phyloP scores from a whole-genome alignment of 2,888 invertebrate genomes.

The Limulus polyphemus region DNA sequence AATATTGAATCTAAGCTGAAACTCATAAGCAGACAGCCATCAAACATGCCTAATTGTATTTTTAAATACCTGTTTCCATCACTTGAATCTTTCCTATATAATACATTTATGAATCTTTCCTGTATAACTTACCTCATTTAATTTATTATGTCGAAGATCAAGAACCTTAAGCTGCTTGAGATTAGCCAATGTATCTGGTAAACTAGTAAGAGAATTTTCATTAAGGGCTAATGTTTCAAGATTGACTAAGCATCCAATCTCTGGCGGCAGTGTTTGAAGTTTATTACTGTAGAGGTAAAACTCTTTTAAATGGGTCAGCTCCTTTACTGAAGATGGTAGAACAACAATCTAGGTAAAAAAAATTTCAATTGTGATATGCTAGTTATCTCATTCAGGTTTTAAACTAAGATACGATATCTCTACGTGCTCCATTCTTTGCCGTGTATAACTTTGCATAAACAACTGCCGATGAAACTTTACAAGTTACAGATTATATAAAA shows the following conservation, averaged over 20 bases:
- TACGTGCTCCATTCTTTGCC: too few species aligned
- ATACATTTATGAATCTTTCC: too few species aligned
- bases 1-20: too few species aligned
- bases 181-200: conserved; percentile 83
- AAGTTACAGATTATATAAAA: too few species aligned
- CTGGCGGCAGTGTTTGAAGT: conserved; percentile 72
- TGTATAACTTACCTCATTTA: conserved; percentile 56
- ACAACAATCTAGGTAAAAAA: conserved; percentile 53
- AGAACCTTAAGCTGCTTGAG: conserved; percentile 78
- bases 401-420: too few species aligned
- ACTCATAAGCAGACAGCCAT: too few species aligned
- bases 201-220: conserved; percentile 93
- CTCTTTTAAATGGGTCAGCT: conserved; percentile 79
- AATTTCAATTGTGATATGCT: conserved; percentile 2
- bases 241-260: conserved; percentile 76
- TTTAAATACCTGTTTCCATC: too few species aligned
- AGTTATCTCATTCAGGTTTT: too few species aligned
- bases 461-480: too few species aligned
- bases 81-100: too few species aligned
- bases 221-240: conserved; percentile 86
- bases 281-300: conserved; percentile 98
- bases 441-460: too few species aligned
- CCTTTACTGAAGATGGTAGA: conserved; percentile 74
- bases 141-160: conserved; percentile 93
- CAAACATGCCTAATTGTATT: too few species aligned